Percentiles rank a stretch among this genome's conserved stretches.
Evolutionary conservation across 1,140 invertebrate species (phyloP).

Genomic region (Odontomachus brunneus): DNA sequence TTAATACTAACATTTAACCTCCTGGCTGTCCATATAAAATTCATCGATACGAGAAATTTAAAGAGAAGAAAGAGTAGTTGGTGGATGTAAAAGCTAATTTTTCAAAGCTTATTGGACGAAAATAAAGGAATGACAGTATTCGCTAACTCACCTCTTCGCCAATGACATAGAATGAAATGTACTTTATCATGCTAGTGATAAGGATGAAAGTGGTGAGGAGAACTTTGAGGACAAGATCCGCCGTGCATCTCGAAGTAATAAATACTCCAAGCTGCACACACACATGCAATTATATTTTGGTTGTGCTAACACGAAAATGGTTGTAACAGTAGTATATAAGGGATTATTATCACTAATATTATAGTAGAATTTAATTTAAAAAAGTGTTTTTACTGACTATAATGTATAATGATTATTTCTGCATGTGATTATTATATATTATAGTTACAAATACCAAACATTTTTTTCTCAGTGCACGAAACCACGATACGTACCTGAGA

Average conservation of each 20-base stretch:
- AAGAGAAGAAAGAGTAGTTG: no score
- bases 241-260: slow-evolving; percentile 4
- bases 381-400: no score
- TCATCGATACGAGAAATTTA: no score
- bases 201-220: not conserved
- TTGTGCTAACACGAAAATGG: no score
- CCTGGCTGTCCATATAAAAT: no score
- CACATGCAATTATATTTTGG: not conserved
- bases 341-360: no score
- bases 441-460: no score
- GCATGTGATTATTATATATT: no score
- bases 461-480: not conserved
- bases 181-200: not conserved
- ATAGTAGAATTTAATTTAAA: no score
- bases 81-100: no score
- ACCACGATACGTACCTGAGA: not conserved
- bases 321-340: no score
- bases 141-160: slow-evolving; percentile 5
- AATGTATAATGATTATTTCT: no score
- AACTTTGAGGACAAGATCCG: not conserved
- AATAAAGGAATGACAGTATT: not conserved
- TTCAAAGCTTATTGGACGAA: not conserved
- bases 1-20: not conserved
- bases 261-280: slow-evolving; percentile 12
- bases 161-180: slow-evolving; percentile 36